Conservation (phyloP, 2,113 vertebrate genomes). For the Henicopernis longicauda region DNA sequence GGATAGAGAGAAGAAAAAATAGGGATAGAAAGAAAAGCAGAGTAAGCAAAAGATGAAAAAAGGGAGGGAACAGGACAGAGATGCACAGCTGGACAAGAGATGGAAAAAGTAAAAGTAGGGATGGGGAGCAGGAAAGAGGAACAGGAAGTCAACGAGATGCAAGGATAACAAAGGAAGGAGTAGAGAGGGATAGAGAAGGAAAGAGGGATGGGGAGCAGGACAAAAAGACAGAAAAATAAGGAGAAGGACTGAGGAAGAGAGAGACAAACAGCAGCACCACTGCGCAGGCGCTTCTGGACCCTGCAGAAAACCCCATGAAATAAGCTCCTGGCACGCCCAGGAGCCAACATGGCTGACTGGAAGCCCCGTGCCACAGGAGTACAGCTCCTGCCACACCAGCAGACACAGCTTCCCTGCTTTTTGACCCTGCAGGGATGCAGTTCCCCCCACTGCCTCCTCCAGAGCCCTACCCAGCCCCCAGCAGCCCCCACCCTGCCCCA, state of each 20-base stretch:
- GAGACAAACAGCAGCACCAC: background rate
- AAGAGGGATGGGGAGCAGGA: background rate
- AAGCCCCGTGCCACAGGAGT: background rate
- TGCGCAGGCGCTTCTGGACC: background rate
- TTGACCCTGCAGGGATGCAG: too few species aligned
- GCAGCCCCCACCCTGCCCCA: too few species aligned
- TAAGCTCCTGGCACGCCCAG: background rate
- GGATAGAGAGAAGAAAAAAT: background rate
- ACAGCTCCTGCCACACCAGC: background rate
- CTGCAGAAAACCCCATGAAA: background rate
- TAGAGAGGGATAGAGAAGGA: background rate
- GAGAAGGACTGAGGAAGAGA: background rate
- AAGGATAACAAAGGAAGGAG: background rate
- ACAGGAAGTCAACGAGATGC: background rate
- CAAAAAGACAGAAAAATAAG: background rate
- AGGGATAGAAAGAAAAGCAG: background rate
- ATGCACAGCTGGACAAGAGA: background rate
- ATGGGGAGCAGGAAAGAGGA: background rate
- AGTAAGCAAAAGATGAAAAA: background rate
- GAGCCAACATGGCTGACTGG: background rate
- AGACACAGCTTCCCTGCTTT: background rate
- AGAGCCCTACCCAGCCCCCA: too few species aligned
- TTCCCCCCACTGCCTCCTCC: too few species aligned
- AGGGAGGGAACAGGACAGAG: background rate
- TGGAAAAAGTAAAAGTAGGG: background rate